A percentile compares a stretch with the other conserved stretches of the same genome.
Conservation (phyloP, 1,140 invertebrate genomes). For the Lanistes nyassanus region DNA sequence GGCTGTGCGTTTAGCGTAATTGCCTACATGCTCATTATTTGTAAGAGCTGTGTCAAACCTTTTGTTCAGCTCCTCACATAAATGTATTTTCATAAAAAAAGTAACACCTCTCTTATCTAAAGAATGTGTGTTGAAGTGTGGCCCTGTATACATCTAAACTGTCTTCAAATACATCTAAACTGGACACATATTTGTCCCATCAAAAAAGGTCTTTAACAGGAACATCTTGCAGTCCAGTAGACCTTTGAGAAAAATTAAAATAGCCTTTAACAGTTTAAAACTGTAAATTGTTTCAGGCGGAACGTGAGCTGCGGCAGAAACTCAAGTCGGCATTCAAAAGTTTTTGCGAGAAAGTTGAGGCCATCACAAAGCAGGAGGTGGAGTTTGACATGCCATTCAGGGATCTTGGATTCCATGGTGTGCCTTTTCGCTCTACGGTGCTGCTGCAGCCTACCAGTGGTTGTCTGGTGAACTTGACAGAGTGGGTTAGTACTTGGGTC, state of each 20-base stretch:
- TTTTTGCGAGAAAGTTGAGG: constrained; percentile 98
- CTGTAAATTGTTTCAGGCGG: constrained; percentile 72
- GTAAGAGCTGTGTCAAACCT: too few species aligned
- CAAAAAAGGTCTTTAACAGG: not conserved
- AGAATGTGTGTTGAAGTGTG: not conserved
- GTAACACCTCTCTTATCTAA: not conserved
- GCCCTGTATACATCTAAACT: not conserved
- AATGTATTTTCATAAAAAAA: not conserved
- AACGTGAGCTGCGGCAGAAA: constrained; percentile 95
- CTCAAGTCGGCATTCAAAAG: constrained; percentile 97
- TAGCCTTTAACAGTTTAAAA: not conserved
- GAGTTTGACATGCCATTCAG: constrained; percentile 99
- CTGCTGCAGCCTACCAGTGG: constrained; percentile 96
- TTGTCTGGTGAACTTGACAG: constrained; percentile 95
- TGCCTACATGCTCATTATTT: not conserved
- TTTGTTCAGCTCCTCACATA: not conserved
- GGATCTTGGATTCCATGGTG: constrained; percentile 97
- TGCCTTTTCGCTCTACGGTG: constrained; percentile 96
- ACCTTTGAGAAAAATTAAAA: too few species aligned
- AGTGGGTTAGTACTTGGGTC: constrained; percentile 88
- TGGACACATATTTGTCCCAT: not conserved
- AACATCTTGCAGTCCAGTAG: too few species aligned
- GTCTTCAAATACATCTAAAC: not conserved
- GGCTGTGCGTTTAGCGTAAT: not conserved
- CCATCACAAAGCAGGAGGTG: constrained; percentile 94